Base-by-base conservation (phyloP, 2,797 vertebrate species). In the Myotis vivesi region DNA sequence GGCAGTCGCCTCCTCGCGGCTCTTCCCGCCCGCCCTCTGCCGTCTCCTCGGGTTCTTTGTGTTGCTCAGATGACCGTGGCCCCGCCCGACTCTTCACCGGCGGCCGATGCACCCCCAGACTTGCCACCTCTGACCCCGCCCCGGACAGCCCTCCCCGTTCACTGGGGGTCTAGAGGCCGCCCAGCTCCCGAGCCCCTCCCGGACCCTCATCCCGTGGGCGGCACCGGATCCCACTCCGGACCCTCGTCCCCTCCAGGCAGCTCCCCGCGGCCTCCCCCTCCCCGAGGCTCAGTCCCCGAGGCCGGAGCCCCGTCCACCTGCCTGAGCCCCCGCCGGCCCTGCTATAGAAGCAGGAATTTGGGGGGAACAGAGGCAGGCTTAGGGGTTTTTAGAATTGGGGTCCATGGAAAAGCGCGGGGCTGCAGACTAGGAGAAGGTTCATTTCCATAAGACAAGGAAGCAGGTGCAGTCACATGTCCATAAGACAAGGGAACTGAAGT, bases 1-100 rank as follows among this genome's bases (percentile, higher is more conserved):
- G 99, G 99, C 99, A n/a, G 99, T 99, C 90, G 99, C 99, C 30
- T 99, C 99, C 10, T 99, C 99, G n/a, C 98, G 99, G 9, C 99
- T 99, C 38, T 99, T 99, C 97, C 99, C 99, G 0, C 99, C 99
- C 0, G 99, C 99, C n/a, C 99, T 99, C 98, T 99, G 99, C 23
- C 99, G 99, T 3, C 98, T 99, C 83, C 99, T 99, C 77, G 99
- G 99, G 98, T 99, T 99, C 98, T 99, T 99, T 76, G 98, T 99
- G 36, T 98, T 99, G 53, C 98, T 99, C 59, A 99, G 99, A 99
- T 99, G 98, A 69, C 76, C 22, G 68, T 15, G 28, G 49, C 13
- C 44, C 69, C 38, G 53, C 57, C 85, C 2, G 46, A 68, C 83
- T n/a, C n/a, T n/a, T n/a, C n/a, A n/a, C n/a, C n/a, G 0, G 17